Evolutionary conservation across 2,888 invertebrate species (phyloP).

Genomic region (Ethmia dodecea): DNA sequence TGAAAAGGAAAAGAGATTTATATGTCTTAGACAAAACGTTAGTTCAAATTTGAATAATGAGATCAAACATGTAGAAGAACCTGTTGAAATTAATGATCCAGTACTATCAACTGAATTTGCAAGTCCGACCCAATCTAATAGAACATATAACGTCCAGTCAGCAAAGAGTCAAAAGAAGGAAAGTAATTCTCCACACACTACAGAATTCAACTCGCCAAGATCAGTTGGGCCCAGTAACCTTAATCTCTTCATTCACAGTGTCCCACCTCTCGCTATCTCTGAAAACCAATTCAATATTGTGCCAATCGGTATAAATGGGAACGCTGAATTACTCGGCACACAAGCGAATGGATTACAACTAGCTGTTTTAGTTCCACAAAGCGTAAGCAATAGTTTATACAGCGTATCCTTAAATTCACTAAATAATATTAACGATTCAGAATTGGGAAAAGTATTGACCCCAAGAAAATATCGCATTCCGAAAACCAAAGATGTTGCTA

Average conservation of each 20-base stretch:
- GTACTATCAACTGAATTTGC: slow-evolving; percentile 31
- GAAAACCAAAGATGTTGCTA: slow-evolving; percentile 79
- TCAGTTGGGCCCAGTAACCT: slow-evolving; percentile 58
- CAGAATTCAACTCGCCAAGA: slow-evolving; percentile 63
- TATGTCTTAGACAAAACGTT: slow-evolving; percentile 41
- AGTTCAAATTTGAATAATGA: slow-evolving; percentile 29
- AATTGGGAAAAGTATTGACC: slow-evolving; percentile 55
- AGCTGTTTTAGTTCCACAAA: slow-evolving; percentile 78
- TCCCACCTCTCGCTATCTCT: slow-evolving; percentile 55
- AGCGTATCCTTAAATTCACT: slow-evolving; percentile 63
- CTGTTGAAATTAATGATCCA: slow-evolving; percentile 30
- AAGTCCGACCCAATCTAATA: slow-evolving; percentile 56
- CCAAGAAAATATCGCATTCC: slow-evolving; percentile 68
- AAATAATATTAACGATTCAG: slow-evolving; percentile 48
- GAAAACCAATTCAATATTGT: slow-evolving; percentile 67
- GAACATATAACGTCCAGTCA: slow-evolving; percentile 63
- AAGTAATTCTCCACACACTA: slow-evolving; percentile 53
- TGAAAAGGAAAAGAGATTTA: slow-evolving; percentile 78
- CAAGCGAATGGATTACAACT: slow-evolving; percentile 74
- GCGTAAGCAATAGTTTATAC: slow-evolving; percentile 55
- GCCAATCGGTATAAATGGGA: slow-evolving; percentile 58
- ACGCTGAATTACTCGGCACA: slow-evolving; percentile 56
- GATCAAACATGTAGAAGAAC: slow-evolving; percentile 30
- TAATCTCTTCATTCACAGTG: slow-evolving; percentile 64
- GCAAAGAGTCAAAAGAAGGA: slow-evolving; percentile 60